Base-by-base conservation (phyloP, 2,797 vertebrate species). In the Ambastaia sidthimunki region DNA sequence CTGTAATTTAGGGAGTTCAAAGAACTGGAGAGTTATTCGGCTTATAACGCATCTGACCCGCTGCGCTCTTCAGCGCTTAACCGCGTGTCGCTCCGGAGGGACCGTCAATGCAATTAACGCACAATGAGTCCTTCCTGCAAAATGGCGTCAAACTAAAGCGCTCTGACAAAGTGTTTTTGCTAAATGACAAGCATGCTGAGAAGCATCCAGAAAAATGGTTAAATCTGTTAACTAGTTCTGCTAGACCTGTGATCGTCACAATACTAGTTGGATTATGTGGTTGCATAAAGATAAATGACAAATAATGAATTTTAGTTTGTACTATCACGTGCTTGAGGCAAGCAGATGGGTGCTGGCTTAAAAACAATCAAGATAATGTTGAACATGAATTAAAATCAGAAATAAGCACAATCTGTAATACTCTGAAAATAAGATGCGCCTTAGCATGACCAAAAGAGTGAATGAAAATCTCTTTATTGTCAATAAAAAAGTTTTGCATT, bases 401-500 rank as follows among this genome's bases (percentile, higher is more conserved):
- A 47, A 57, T 3, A 9, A 21, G 21, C 12, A 41, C 2, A 54
- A 41, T 37, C 21, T 0, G 16, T 10, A 63, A 62, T 48, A 47
- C 57, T 16, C 15, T 63, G 11, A 74, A 74, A 52, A 63, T 23
- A 44, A 16, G 5, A 37, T 23, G 47, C 16, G 28, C 28, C 28
- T 7, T 18, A 54, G 19, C 12, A 9, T 15, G 25, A 52, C 16
- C 16, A 3, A 52, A 60, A 4, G 23, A 11, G 41, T 0, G 54
- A 44, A 19, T 54, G 3, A 41, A 41, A 67, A 25, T 68, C 48
- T 25, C 16, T 57, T 76, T 76, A 76, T 57, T 68, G 3, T 10
- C 21, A 23, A 34, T 31, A 15, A 16, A 48, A 55, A 59, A 31
- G 54, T 28, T 44, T 9, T 7, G 18, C 9, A 15, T 44, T 28